Base-by-base conservation (phyloP, 2,113 vertebrate genomes). In the Pelecanus crispus region DNA sequence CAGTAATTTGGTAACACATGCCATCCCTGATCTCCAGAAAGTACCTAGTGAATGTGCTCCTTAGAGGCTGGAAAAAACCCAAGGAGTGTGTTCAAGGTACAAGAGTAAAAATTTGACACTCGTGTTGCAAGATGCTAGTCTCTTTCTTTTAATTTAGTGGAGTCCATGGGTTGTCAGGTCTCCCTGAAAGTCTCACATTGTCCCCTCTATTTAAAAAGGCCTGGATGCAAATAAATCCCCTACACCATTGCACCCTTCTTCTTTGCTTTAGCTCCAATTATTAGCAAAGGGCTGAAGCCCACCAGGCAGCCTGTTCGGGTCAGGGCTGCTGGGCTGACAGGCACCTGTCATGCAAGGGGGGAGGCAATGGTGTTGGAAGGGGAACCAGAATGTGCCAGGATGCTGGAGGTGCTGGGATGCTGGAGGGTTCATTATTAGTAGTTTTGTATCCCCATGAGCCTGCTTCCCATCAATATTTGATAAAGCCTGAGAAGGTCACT, bases 381-480 rank as follows among this genome's bases (percentile, higher is more conserved):
- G 66, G 34, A 86, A 53, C 36, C 2, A 10, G 68, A 82, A 55
- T 2, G 7, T 87, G 73, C 34, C 83, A 88, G 40, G 61, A 72
- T 74, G 45, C 50, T 70, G n/a, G 52, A 74, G 45, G 49, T 19
- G 21, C 22, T 1, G 6, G 53, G 38, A 65, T 71, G 40, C 20
- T 70, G 79, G 55, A 83, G 61, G 10, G 29, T 94, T 94, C 61
- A 59, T 96, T 92, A 61, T 92, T 77, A 91, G 31, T 94, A 67
- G 42, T 56, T 95, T 67, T 90, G 56, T 92, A 80, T 88, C 44
- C 85, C 73, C 65, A 28, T 7, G 21, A 95, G 56, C 62, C 67
- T 75, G 25, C 24, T 95, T 71, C 44, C 81, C 18, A 29, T 93
- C 79, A 94, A 94, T 94, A 89, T 70, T 77, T 93, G 74, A 95